Evolutionary conservation across 2,888 invertebrate species (phyloP), one percentile per base, ranked within the genome.

Genomic region (Drosophila kanekoi): DNA sequence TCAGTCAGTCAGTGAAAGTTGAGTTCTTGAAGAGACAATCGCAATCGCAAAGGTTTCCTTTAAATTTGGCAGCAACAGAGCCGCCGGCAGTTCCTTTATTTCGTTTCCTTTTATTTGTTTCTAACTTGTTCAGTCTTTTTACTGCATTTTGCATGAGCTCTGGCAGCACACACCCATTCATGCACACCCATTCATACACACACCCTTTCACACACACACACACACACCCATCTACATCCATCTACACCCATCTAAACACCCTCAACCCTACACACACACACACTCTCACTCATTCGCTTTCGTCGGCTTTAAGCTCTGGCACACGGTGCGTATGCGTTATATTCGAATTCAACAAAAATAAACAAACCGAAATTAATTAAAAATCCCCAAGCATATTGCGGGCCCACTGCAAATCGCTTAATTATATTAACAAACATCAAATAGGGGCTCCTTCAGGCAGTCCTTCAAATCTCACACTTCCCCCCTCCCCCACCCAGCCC

Each of bases 351-450:
- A 43, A 43, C 32, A 48, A 47, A 66, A 58, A 53, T 59, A 64
- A 69, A 64, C 62, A 62, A 72, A 40, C 18, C 56, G 59, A 66
- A 83, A 75, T 77, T 81, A 83, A 87, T 86, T 76, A 80, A 84
- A 80, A 80, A 72, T 72, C 41, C 61, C 61, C 48, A 54, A 80
- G 62, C 40, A 44, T 18, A 28, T 52, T 53, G 57, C 58, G 58
- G 11, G 38, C 52, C 28, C 18, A 32, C 32, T 60, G 16, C 23
- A 72, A 81, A 82, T 79, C 73, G 80, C 74, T 85, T 82, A 69
- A 85, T 85, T 82, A 70, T 75, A 77, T 77, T 68, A 71, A 65
- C 72, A 77, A 80, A 70, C 74, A 77, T 65, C 65, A 74, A 73
- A 43, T 74, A 53, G 20, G 20, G 37, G 13, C 2, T 28, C 37